phyloP scores from a whole-genome alignment of 2,113 vertebrate species.

The Xenus cinereus region DNA sequence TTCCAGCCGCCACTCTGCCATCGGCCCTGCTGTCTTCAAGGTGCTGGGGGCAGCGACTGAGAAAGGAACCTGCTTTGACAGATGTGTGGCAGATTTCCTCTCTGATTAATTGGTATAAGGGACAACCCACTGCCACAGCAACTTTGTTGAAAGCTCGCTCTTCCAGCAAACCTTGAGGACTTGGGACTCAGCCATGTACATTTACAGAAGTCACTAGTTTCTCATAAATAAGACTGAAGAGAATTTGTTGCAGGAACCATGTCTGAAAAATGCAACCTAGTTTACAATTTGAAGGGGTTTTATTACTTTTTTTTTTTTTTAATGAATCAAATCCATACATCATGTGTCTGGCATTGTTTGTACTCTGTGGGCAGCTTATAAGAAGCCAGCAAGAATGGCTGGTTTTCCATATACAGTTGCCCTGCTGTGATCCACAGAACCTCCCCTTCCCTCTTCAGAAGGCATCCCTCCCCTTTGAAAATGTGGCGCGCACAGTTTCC shows the following conservation, averaged over 20 bases:
- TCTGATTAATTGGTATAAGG: background rate
- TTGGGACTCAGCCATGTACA: slow-evolving; percentile 22
- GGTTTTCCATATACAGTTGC: slow-evolving; percentile 3
- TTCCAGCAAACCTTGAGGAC: background rate
- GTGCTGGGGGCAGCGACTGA: background rate
- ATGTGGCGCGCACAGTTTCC: background rate
- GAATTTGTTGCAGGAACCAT: background rate
- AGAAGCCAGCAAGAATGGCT: slow-evolving; percentile 35
- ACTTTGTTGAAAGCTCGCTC: slow-evolving; percentile 8
- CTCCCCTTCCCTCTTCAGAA: slow-evolving; percentile 2
- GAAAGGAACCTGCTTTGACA: slow-evolving; percentile 19
- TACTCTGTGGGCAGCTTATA: slow-evolving; percentile 50
- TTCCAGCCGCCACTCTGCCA: background rate
- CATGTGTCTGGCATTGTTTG: slow-evolving; percentile 39
- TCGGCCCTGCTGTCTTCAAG: background rate
- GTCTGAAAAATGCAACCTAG: slow-evolving; percentile 35
- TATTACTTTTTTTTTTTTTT: background rate
- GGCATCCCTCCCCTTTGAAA: background rate
- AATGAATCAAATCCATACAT: slow-evolving; percentile 43
- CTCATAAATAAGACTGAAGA: slow-evolving; percentile 33
- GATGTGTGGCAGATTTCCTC: background rate
- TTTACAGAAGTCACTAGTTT: slow-evolving; percentile 30
- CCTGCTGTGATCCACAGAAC: slow-evolving; percentile 31
- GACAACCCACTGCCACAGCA: background rate
- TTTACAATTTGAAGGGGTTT: background rate